Percentiles rank a stretch among this genome's conserved stretches.
phyloP scores from a whole-genome alignment of 2,888 invertebrate species.

The Mechanitis messenoides region DNA sequence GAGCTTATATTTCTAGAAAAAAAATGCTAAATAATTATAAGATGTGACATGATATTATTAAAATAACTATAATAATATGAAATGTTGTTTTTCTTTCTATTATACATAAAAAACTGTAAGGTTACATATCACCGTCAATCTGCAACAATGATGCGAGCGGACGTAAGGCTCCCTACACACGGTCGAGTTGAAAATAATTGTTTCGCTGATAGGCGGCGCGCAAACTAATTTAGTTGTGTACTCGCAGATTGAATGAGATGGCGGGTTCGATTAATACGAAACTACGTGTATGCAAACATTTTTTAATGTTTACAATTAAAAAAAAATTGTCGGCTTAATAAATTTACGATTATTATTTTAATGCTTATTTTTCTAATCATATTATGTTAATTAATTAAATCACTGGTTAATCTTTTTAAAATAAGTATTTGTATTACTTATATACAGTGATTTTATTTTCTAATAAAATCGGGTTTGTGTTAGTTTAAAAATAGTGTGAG shows the following conservation, averaged over 20 bases:
- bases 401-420: too few species aligned
- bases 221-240: constrained; percentile 54
- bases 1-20: too few species aligned
- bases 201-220: constrained; percentile 56
- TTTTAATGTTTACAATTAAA: background rate
- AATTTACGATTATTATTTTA: too few species aligned
- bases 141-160: constrained; percentile 57
- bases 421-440: too few species aligned
- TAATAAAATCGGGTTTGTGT: too few species aligned
- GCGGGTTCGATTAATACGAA: constrained; percentile 24
- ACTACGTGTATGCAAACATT: constrained; percentile 2
- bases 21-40: too few species aligned
- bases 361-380: too few species aligned
- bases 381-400: too few species aligned
- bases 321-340: too few species aligned
- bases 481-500: too few species aligned
- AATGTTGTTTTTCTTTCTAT: background rate
- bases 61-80: background rate
- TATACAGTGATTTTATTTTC: too few species aligned
- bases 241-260: constrained; percentile 38
- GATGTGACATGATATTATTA: too few species aligned
- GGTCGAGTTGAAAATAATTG: constrained; percentile 71
- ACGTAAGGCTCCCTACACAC: constrained; percentile 48
- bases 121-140: constrained; percentile 36
- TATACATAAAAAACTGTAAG: constrained; percentile 11